phyloP scores from a whole-genome alignment of 2,113 vertebrate genomes.

The Cephalopholis sonnerati region DNA sequence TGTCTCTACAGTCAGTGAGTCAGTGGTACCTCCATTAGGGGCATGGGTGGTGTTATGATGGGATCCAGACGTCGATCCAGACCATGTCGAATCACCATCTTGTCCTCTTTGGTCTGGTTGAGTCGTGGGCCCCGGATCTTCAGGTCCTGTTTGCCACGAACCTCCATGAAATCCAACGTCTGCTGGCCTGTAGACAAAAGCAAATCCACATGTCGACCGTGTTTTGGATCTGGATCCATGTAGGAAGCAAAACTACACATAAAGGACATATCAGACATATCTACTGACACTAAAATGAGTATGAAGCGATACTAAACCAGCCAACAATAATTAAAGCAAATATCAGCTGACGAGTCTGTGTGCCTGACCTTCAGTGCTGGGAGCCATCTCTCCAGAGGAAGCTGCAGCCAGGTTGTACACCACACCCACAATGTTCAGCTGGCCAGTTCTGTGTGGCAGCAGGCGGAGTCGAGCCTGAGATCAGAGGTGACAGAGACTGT shows the following conservation, averaged over 20 bases:
- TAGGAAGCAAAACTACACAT: too few species aligned
- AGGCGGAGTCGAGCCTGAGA: constrained; percentile 94
- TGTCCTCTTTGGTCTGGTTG: constrained; percentile 97
- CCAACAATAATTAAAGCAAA: background rate
- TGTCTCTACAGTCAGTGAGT: background rate
- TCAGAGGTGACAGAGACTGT: constrained; percentile 16
- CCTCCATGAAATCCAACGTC: constrained; percentile 85
- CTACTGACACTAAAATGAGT: background rate
- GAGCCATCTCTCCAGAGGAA: constrained; percentile 85
- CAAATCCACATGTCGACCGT: background rate
- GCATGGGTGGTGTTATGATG: constrained; percentile 94
- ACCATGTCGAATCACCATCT: constrained; percentile 93
- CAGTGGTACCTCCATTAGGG: constrained; percentile 92
- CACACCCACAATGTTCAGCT: constrained; percentile 94
- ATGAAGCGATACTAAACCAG: background rate
- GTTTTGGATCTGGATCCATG: too few species aligned
- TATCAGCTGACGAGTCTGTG: too few species aligned
- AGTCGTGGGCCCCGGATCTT: constrained; percentile 96
- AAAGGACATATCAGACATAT: background rate
- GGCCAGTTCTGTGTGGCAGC: constrained; percentile 94
- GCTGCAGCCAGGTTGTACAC: constrained; percentile 93
- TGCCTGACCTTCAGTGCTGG: constrained; percentile 84
- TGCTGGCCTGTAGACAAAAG: constrained; percentile 81
- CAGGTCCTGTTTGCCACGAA: constrained; percentile 93
- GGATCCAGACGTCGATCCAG: constrained; percentile 94